These are phyloP conservation scores for Ramphastos sulfuratus DNA, from an alignment of 2,113 vertebrate species.

Conservation along the genomic window DNA sequence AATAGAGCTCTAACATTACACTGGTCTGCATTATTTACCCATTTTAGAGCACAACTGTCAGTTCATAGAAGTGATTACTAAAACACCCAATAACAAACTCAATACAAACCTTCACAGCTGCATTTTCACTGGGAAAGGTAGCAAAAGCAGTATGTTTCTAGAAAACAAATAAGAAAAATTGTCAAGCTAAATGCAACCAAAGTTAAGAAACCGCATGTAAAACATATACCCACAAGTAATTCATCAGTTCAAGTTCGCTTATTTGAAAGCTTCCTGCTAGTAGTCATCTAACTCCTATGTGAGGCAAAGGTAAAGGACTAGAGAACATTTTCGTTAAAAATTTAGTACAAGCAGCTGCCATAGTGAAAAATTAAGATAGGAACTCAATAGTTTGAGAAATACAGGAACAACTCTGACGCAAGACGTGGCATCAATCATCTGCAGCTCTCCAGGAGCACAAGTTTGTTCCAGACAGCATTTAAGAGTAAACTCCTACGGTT, in stretches of 20 bases:
- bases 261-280: background rate
- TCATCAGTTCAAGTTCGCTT: fast-evolving
- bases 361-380: background rate
- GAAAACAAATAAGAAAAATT: slow-evolving; percentile 34
- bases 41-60: background rate
- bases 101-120: slow-evolving; percentile 84
- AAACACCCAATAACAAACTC: background rate
- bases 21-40: background rate
- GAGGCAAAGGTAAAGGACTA: background rate
- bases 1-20: background rate
- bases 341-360: background rate
- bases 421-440: background rate
- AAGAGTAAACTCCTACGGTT: fast-evolving
- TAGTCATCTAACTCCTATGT: fast-evolving
- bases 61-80: background rate
- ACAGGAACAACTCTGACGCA: background rate
- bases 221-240: background rate
- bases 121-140: slow-evolving; percentile 84
- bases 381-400: background rate
- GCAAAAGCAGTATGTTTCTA: slow-evolving; percentile 97
- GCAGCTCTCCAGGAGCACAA: background rate
- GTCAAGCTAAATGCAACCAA: background rate
- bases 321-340: background rate
- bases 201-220: background rate
- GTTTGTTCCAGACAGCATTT: background rate